A percentile compares a stretch with the other conserved stretches of the same genome.
phyloP scores from a whole-genome alignment of 2,113 vertebrate species.

The Verasper variegatus region DNA sequence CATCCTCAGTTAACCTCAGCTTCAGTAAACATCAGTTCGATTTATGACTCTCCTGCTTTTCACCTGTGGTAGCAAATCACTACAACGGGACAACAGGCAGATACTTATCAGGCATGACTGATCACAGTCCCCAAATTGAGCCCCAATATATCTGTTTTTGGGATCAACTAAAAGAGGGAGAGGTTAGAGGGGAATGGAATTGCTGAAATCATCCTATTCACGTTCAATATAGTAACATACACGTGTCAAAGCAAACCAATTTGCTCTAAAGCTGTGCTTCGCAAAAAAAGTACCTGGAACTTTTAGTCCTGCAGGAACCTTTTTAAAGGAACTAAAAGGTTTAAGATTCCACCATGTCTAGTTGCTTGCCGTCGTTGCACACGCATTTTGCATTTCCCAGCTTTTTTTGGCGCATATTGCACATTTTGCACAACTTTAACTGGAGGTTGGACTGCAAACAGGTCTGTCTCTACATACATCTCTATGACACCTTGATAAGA shows the following conservation, averaged over 20 bases:
- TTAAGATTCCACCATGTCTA: no score
- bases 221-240: background rate
- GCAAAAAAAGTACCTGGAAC: no score
- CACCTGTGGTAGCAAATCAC: conserved; percentile 47
- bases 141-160: conserved; percentile 1
- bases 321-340: no score
- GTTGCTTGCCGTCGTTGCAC: no score
- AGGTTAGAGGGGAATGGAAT: background rate
- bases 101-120: conserved; percentile 31
- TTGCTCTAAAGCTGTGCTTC: background rate
- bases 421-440: no score
- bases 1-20: conserved; percentile 54
- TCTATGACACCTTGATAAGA: no score
- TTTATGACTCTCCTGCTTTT: conserved; percentile 54
- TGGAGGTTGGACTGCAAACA: no score
- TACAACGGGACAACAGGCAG: conserved; percentile 44
- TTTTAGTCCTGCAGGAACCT: no score
- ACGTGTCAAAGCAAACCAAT: background rate
- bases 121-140: background rate
- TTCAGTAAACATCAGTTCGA: conserved; percentile 40
- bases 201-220: background rate
- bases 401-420: no score
- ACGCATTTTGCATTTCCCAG: no score
- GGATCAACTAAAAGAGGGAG: background rate
- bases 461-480: no score